phyloP scores from a whole-genome alignment of 2,113 vertebrate species.

The Xenopus borealis region DNA sequence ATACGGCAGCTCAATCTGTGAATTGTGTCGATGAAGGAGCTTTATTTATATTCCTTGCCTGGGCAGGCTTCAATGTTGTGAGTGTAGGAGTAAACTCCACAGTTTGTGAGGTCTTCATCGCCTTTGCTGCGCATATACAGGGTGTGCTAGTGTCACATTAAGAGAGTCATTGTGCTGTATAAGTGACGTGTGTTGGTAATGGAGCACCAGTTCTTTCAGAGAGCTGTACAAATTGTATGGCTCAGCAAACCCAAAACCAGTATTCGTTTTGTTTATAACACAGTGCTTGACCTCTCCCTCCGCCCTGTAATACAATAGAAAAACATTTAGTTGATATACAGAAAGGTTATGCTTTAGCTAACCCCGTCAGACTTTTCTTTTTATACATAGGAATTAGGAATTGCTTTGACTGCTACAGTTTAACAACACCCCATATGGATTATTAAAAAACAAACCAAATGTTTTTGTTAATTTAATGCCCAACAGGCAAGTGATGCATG shows the following conservation, averaged over 20 bases:
- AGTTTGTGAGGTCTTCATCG: conserved; percentile 74
- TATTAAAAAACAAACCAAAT: too few relatives aligned
- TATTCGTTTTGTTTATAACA: conserved; percentile 97
- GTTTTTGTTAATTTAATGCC: too few relatives aligned
- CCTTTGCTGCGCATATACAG: conserved; percentile 91
- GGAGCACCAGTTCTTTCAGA: conserved; percentile 95
- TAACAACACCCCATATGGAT: too few relatives aligned
- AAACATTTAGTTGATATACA: background rate
- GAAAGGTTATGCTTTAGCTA: too few relatives aligned
- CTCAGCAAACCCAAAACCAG: conserved; percentile 93
- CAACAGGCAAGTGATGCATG: too few relatives aligned
- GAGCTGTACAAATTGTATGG: conserved; percentile 97
- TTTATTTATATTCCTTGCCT: conserved; percentile 56
- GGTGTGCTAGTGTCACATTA: conserved; percentile 97
- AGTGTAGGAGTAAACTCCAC: conserved; percentile 50
- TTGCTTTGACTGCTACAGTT: too few relatives aligned
- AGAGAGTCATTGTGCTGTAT: conserved; percentile 99
- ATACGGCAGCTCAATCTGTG: conserved; percentile 63
- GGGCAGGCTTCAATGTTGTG: conserved; percentile 63
- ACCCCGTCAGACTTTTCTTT: too few relatives aligned
- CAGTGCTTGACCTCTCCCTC: conserved; percentile 97
- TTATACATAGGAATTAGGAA: too few relatives aligned
- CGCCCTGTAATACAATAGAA: conserved; percentile 67
- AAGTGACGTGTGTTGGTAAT: conserved; percentile 98
- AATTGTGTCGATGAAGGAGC: conserved; percentile 63